phyloP scores from a whole-genome alignment of 2,113 vertebrate genomes.

The Pseudonaja textilis region DNA sequence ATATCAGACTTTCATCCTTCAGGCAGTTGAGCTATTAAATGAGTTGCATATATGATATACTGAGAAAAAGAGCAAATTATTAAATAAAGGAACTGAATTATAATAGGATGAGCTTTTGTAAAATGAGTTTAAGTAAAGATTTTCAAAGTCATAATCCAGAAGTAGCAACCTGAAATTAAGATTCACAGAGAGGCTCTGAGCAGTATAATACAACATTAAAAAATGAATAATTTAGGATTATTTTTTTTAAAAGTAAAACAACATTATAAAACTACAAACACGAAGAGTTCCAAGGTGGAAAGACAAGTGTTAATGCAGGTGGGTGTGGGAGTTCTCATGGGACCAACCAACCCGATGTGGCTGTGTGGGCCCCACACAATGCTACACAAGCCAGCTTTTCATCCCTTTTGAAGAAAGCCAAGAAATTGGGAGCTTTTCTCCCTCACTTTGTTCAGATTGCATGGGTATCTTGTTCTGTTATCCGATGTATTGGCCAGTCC shows the following conservation, averaged over 20 bases:
- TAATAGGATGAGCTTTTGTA: fast-evolving
- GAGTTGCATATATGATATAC: neutral
- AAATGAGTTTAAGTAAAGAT: neutral
- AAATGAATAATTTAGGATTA: neutral
- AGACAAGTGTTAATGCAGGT: neutral
- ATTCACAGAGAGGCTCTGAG: neutral
- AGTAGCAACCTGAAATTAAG: neutral
- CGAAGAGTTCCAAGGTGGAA: neutral
- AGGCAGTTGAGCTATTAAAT: neutral
- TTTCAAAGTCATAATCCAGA: neutral
- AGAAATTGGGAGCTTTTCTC: neutral
- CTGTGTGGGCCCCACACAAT: neutral
- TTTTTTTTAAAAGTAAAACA: neutral
- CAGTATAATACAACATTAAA: neutral
- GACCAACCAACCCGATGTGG: neutral
- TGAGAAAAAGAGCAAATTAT: neutral
- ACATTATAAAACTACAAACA: neutral
- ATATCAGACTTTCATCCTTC: neutral
- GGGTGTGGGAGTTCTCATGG: neutral
- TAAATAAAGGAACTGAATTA: neutral
- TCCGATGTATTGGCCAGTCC: neutral
- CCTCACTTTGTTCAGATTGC: neutral
- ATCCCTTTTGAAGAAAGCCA: neutral
- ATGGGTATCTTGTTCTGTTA: neutral
- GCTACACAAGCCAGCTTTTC: neutral